Conservation (phyloP, 2,113 vertebrate species). For the Butastur rufipennis region DNA sequence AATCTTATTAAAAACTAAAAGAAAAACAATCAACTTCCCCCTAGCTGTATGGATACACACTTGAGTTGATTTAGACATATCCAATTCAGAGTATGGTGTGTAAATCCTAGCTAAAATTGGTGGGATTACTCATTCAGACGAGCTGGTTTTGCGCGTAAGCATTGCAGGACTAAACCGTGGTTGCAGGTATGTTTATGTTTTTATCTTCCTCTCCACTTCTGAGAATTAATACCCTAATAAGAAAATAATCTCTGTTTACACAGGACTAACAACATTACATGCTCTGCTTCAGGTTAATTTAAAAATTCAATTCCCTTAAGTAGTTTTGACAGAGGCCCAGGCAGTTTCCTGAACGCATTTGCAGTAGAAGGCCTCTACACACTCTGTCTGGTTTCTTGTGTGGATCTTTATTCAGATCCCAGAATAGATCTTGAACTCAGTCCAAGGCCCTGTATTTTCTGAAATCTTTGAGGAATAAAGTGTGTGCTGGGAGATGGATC, state of each 20-base stretch:
- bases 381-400: neutral
- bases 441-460: neutral
- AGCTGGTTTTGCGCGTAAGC: neutral
- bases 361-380: neutral
- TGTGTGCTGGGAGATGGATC: neutral
- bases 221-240: slow-evolving; percentile 42
- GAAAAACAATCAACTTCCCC: neutral
- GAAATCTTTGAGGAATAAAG: neutral
- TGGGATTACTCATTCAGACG: slow-evolving; percentile 9
- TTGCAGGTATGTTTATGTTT: neutral
- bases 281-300: slow-evolving; percentile 31
- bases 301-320: slow-evolving; percentile 19
- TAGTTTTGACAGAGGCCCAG: slow-evolving; percentile 16
- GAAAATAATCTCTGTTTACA: slow-evolving; percentile 30
- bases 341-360: slow-evolving; percentile 23
- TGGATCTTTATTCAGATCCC: neutral
- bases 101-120: slow-evolving; percentile 11
- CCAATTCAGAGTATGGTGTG: neutral
- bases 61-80: neutral
- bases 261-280: slow-evolving; percentile 10
- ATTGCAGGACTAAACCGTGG: neutral
- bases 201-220: neutral
- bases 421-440: neutral
- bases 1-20: neutral
- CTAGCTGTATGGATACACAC: neutral